Conservation (phyloP, 2,113 vertebrate species). For the Opisthocomus hoazin region DNA sequence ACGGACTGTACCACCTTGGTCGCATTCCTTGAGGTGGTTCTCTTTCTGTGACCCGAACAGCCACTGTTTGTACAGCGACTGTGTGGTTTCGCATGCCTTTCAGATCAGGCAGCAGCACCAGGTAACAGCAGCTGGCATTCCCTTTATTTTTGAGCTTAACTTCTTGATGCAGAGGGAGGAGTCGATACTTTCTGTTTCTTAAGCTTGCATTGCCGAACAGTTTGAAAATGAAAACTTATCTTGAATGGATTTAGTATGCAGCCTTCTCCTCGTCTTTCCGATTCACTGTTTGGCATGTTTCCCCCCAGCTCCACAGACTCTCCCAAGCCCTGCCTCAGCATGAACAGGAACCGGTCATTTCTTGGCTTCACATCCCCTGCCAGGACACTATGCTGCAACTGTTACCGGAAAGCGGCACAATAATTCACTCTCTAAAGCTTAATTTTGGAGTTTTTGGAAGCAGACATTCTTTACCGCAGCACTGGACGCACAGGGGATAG, state of each 20-base stretch:
- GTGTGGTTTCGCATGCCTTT: background rate
- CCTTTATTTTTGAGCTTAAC: background rate
- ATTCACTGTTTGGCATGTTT: background rate
- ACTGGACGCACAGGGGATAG: too few relatives aligned
- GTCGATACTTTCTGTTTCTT: background rate
- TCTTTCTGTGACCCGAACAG: background rate
- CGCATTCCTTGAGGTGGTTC: background rate
- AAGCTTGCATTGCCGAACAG: background rate
- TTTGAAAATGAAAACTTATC: background rate
- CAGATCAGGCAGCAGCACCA: background rate
- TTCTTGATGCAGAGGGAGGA: background rate
- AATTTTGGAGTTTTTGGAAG: too few relatives aligned
- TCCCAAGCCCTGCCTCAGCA: background rate
- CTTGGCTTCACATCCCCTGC: too few relatives aligned
- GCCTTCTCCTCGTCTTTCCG: rapidly evolving
- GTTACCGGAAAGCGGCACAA: too few relatives aligned
- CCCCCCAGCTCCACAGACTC: background rate
- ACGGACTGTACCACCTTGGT: background rate
- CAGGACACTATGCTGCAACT: background rate
- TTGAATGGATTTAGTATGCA: background rate
- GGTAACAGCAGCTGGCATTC: background rate
- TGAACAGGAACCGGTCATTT: background rate
- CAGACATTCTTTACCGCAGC: too few relatives aligned
- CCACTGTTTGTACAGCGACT: rapidly evolving
- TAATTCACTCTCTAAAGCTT: too few relatives aligned